phyloP scores from a whole-genome alignment of 2,797 vertebrate genomes.

The Sebastiscus tertius region DNA sequence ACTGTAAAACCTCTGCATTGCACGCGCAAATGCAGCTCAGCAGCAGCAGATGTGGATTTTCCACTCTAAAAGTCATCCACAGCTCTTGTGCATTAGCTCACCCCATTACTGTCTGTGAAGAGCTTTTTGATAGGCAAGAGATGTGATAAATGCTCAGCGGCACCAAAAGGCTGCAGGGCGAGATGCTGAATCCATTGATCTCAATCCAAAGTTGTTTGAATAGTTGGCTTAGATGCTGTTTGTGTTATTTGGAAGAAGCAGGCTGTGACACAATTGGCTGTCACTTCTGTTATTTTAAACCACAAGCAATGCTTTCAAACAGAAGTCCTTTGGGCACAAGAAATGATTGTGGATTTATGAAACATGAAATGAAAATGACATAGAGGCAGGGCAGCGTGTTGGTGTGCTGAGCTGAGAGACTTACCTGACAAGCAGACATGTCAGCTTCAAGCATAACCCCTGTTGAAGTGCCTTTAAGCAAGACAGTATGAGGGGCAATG shows the following conservation, averaged over 20 bases:
- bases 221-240: conserved; percentile 58
- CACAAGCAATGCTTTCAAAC: conserved; percentile 38
- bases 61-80: conserved; percentile 68
- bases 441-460: not conserved
- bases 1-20: conserved; percentile 46
- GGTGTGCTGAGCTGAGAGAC: not conserved
- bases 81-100: conserved; percentile 69
- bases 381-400: not conserved
- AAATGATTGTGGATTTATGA: conserved; percentile 27
- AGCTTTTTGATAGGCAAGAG: conserved; percentile 69
- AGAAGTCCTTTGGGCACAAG: conserved; percentile 28
- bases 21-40: conserved; percentile 39
- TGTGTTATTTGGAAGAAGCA: conserved; percentile 57
- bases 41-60: conserved; percentile 64
- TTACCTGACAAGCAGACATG: not conserved
- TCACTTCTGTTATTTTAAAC: conserved; percentile 54
- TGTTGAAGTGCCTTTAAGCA: not conserved
- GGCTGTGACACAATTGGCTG: conserved; percentile 56
- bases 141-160: conserved; percentile 64
- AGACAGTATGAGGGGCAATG: not conserved
- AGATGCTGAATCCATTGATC: conserved; percentile 62
- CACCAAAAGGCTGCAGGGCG: conserved; percentile 59
- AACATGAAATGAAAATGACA: conserved; percentile 20
- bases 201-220: conserved; percentile 64
- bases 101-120: conserved; percentile 66